These are phyloP conservation scores for Anomalospiza imberbis DNA, from an alignment of 2,797 vertebrate genomes.

Conservation along the genomic window DNA sequence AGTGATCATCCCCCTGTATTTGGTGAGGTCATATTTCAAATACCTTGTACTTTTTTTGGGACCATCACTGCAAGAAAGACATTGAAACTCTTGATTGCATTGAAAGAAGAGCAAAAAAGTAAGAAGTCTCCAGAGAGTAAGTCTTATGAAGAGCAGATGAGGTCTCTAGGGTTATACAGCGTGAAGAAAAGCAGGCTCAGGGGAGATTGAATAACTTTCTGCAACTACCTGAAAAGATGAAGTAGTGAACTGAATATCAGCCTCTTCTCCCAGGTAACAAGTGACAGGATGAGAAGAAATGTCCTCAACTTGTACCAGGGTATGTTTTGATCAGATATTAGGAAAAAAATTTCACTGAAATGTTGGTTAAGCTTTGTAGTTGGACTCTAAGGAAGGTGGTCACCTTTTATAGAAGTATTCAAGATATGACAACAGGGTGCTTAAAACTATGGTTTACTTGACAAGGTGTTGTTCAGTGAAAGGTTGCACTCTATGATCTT, in stretches of 20 bases:
- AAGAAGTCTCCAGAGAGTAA: background rate
- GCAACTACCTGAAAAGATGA: background rate
- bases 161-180: too few relatives aligned
- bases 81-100: background rate
- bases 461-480: background rate
- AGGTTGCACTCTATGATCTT: background rate
- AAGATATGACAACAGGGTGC: accelerated
- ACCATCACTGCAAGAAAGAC: background rate
- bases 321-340: background rate
- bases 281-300: background rate
- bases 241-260: background rate
- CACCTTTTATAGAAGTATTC: background rate
- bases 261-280: background rate
- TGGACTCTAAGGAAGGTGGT: background rate
- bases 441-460: background rate
- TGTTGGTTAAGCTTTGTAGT: background rate
- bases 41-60: background rate
- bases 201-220: background rate
- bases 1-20: background rate
- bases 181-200: background rate
- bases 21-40: background rate
- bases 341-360: background rate
- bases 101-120: background rate
- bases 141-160: background rate
- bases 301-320: background rate